Percentiles rank a stretch among this genome's conserved stretches.
phyloP scores from a whole-genome alignment of 2,888 invertebrate genomes.

The Caprella mutica region DNA sequence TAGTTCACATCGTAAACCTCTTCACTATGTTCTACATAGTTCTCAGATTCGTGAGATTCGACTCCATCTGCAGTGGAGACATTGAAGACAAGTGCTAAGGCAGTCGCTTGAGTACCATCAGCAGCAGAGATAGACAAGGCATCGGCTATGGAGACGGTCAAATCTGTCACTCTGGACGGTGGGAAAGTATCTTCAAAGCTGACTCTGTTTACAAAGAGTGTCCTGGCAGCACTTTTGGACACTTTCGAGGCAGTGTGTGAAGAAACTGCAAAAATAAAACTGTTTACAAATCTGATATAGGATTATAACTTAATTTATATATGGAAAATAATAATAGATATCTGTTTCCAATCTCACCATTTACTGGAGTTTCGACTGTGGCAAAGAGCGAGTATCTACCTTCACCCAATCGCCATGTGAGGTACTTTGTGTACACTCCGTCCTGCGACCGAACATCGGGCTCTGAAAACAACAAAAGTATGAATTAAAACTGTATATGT shows the following conservation, averaged over 20 bases:
- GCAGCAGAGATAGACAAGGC: no score
- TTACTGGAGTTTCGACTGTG: conserved; percentile 2
- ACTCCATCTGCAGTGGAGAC: no score
- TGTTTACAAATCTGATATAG: background rate
- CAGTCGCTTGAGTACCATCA: background rate
- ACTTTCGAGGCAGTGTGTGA: no score
- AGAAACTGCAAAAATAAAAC: background rate
- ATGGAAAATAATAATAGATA: background rate
- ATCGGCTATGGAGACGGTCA: conserved; percentile 37
- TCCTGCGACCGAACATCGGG: conserved; percentile 26
- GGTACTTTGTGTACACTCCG: conserved; percentile 24
- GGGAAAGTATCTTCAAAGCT: conserved; percentile 34
- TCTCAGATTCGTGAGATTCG: no score
- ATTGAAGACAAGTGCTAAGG: no score
- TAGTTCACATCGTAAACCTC: no score
- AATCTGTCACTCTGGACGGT: conserved; percentile 39
- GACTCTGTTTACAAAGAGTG: conserved; percentile 18
- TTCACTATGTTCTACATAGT: no score
- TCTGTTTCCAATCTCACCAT: background rate
- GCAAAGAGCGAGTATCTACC: conserved; percentile 26
- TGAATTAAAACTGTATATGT: no score
- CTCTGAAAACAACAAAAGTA: no score
- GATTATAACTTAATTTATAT: background rate
- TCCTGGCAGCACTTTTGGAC: conserved; percentile 12
- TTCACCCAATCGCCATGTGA: conserved; percentile 26